phyloP scores from a whole-genome alignment of 2,113 vertebrate species.

The Anolis carolinensis region DNA sequence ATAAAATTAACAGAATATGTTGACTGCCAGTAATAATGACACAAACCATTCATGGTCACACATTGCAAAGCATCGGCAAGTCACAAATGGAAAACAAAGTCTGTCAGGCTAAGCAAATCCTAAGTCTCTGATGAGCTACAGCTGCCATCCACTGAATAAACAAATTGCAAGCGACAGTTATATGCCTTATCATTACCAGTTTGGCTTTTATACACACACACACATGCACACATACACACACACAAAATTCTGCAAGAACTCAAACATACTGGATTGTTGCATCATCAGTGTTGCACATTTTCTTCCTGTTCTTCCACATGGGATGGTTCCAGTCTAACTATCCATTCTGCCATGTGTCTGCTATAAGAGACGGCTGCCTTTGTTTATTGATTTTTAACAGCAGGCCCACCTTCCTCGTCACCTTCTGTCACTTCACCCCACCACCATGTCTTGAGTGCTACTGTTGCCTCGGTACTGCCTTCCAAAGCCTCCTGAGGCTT shows the following conservation, averaged over 20 bases:
- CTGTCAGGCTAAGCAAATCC: constrained; percentile 18
- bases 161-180: not conserved
- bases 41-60: constrained; percentile 37
- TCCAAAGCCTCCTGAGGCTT: not conserved
- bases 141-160: constrained; percentile 33
- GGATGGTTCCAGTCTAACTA: not conserved
- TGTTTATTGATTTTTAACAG: not conserved
- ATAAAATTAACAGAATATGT: constrained; percentile 43
- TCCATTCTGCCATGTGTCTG: not conserved
- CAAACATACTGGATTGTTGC: not conserved
- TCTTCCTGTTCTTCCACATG: not conserved
- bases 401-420: no score
- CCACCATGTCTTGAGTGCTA: not conserved
- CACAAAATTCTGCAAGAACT: not conserved
- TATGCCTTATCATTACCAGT: not conserved
- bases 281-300: not conserved
- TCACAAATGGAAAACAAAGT: constrained; percentile 16
- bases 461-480: not conserved
- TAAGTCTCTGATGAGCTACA: constrained; percentile 34
- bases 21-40: constrained; percentile 40
- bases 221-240: no score
- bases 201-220: not conserved
- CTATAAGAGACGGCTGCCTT: not conserved
- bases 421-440: not conserved
- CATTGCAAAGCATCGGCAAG: constrained; percentile 37